These are phyloP conservation scores for Acronicta alni DNA, from an alignment of 2,888 invertebrate genomes.

Conservation along the genomic window DNA sequence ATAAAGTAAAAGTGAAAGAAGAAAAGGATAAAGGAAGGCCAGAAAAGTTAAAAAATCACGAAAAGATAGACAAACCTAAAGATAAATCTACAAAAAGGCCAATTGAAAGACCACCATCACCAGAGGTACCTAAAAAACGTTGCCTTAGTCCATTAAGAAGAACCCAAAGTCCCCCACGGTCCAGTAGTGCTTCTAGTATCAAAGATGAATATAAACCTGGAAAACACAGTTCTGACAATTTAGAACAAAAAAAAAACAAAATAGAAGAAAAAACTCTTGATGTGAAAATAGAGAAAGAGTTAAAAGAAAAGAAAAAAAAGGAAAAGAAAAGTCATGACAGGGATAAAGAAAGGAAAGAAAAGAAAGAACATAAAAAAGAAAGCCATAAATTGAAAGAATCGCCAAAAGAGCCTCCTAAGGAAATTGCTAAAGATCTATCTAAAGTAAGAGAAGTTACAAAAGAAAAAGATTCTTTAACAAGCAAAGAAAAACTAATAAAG, in stretches of 20 bases:
- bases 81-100: slow-evolving; percentile 87
- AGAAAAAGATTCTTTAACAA: slow-evolving; percentile 70
- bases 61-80: slow-evolving; percentile 89
- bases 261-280: slow-evolving; percentile 87
- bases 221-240: slow-evolving; percentile 72
- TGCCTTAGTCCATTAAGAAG: slow-evolving; percentile 77
- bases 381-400: slow-evolving; percentile 84
- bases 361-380: slow-evolving; percentile 90
- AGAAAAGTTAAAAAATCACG: slow-evolving; percentile 87
- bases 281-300: slow-evolving; percentile 86
- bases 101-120: slow-evolving; percentile 80
- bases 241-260: slow-evolving; percentile 79
- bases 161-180: slow-evolving; percentile 76
- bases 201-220: slow-evolving; percentile 82
- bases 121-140: slow-evolving; percentile 79
- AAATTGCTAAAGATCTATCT: slow-evolving; percentile 74
- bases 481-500: slow-evolving; percentile 80
- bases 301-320: slow-evolving; percentile 89
- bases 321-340: slow-evolving; percentile 91
- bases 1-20: slow-evolving; percentile 83
- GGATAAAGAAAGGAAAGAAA: slow-evolving; percentile 90
- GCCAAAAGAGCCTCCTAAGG: slow-evolving; percentile 78
- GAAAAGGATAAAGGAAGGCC: slow-evolving; percentile 85
- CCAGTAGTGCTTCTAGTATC: slow-evolving; percentile 81
- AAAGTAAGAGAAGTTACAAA: slow-evolving; percentile 78